These are phyloP conservation scores for Emmelina monodactyla DNA, from an alignment of 2,888 invertebrate genomes.

Conservation along the genomic window DNA sequence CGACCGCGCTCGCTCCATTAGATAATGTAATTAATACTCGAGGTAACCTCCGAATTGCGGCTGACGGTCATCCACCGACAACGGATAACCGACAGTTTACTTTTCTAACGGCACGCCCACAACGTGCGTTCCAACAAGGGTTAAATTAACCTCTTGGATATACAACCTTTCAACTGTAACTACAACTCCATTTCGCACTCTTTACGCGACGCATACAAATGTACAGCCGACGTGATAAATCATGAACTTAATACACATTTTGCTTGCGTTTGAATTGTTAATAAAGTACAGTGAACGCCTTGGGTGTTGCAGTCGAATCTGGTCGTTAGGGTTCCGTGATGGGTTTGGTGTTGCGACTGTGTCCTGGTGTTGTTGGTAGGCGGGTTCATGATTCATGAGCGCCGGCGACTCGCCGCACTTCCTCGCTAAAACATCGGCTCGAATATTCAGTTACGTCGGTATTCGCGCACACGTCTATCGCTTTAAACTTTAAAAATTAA, in stretches of 20 bases:
- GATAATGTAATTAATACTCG: constrained; percentile 60
- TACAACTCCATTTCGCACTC: not conserved
- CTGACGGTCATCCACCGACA: constrained; percentile 37
- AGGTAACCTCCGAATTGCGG: constrained; percentile 52
- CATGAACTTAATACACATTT: no score
- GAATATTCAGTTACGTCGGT: not conserved
- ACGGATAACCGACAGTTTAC: constrained; percentile 28
- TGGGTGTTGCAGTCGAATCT: no score
- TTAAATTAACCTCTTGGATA: no score
- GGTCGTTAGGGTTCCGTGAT: no score
- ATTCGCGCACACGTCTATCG: not conserved
- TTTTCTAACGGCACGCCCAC: constrained; percentile 10
- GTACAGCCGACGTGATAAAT: no score
- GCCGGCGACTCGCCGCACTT: not conserved
- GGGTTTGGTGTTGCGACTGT: no score
- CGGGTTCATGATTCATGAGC: not conserved
- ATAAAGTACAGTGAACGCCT: no score
- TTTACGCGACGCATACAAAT: not conserved
- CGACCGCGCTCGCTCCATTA: constrained; percentile 50
- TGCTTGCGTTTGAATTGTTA: no score
- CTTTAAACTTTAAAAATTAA: no score
- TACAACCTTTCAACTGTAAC: no score
- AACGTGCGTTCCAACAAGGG: not conserved
- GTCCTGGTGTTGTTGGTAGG: no score
- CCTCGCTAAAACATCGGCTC: not conserved